These are phyloP conservation scores for Bovichtus variegatus DNA, from an alignment of 2,797 vertebrate species.

Conservation along the genomic window DNA sequence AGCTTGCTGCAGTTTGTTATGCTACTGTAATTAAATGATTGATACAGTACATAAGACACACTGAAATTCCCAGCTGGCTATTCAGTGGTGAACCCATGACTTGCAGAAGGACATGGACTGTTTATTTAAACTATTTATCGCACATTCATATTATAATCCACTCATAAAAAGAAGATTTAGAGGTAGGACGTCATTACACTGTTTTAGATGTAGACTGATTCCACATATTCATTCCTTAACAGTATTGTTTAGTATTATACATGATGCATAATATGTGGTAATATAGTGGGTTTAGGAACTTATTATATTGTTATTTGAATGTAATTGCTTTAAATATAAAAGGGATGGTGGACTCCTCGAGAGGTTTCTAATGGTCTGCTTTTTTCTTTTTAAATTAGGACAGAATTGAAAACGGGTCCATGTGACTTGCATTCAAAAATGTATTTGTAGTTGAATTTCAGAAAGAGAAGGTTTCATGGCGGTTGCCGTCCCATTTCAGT, in stretches of 20 bases:
- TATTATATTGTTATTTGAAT: slow-evolving; percentile 21
- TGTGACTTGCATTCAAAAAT: too few relatives aligned
- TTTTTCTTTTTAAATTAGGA: background rate
- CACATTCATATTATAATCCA: background rate
- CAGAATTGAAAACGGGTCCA: background rate
- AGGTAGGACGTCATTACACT: slow-evolving; percentile 18
- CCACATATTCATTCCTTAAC: slow-evolving; percentile 13
- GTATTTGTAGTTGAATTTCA: background rate
- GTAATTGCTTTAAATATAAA: slow-evolving; percentile 15
- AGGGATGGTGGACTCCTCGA: background rate
- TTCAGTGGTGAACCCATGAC: background rate
- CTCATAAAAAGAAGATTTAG: background rate
- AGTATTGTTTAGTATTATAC: slow-evolving; percentile 17
- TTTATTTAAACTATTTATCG: slow-evolving; percentile 1
- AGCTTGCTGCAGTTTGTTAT: background rate
- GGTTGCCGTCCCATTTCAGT: slow-evolving; percentile 4
- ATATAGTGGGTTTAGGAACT: slow-evolving; percentile 14
- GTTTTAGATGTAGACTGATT: slow-evolving; percentile 31
- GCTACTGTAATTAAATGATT: background rate
- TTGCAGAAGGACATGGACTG: background rate
- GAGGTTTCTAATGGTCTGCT: background rate
- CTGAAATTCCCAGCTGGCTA: background rate
- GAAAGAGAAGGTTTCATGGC: background rate
- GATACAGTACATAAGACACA: background rate
- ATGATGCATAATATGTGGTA: slow-evolving; percentile 14